phyloP scores from a whole-genome alignment of 2,888 invertebrate genomes.

The Callyntrura guangdongensis region DNA sequence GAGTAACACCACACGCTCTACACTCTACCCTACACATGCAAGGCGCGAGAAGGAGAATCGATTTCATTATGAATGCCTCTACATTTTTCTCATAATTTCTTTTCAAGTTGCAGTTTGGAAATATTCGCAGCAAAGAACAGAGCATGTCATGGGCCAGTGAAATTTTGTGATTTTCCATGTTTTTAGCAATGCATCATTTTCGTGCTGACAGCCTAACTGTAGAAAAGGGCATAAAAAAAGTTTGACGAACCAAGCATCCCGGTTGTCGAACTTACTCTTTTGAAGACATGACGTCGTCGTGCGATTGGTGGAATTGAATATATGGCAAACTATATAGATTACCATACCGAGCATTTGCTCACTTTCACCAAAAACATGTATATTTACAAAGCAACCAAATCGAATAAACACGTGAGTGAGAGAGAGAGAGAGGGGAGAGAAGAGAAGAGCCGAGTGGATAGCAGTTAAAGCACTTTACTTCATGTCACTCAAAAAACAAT shows the following conservation, averaged over 20 bases:
- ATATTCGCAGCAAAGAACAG: no score
- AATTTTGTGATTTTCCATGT: background rate
- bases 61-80: no score
- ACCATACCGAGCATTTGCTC: background rate
- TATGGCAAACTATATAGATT: background rate
- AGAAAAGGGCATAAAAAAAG: conserved; percentile 17
- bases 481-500: conserved; percentile 20
- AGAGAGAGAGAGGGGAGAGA: background rate
- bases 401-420: conserved; percentile 46
- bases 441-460: no score
- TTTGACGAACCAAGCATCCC: conserved; percentile 64
- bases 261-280: conserved; percentile 64
- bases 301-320: background rate
- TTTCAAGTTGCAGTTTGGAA: no score
- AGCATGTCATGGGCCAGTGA: no score
- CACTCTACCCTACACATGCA: no score
- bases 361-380: conserved; percentile 50
- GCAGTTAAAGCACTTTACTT: conserved; percentile 36
- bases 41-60: no score
- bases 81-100: no score
- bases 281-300: conserved; percentile 31
- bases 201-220: background rate
- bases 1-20: no score
- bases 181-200: conserved; percentile 28
- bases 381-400: background rate